A percentile compares a stretch with the other conserved stretches of the same genome.
phyloP scores from a whole-genome alignment of 2,888 invertebrate genomes.

The Campoplex nolae region DNA sequence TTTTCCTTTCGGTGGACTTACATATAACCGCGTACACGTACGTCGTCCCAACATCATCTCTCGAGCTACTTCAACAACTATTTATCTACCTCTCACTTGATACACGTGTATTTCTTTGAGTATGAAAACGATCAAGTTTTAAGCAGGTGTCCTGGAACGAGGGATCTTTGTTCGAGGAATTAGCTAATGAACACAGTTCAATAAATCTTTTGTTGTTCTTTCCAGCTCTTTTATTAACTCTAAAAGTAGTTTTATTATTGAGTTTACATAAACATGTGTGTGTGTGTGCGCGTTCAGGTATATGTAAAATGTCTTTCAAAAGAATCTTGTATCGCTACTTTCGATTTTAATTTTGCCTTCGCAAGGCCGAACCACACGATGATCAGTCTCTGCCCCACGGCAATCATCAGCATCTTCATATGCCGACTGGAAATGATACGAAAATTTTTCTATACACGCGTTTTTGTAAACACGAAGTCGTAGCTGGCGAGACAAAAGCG shows the following conservation, averaged over 20 bases:
- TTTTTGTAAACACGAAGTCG: background rate
- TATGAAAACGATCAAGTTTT: constrained; percentile 28
- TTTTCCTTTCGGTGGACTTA: constrained; percentile 20
- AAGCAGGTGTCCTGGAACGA: constrained; percentile 26
- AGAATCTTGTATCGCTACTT: constrained; percentile 14
- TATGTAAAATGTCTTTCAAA: constrained; percentile 18
- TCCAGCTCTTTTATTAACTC: background rate
- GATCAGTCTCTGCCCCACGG: constrained; percentile 16
- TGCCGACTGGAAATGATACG: background rate
- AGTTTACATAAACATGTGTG: background rate
- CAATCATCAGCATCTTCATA: constrained; percentile 20
- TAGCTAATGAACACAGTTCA: background rate
- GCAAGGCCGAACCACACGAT: constrained; percentile 19
- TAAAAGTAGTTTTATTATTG: background rate
- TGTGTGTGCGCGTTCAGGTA: background rate
- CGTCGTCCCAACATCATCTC: background rate
- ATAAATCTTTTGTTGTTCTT: background rate
- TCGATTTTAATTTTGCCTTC: constrained; percentile 35
- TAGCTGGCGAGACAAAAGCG: constrained; percentile 39
- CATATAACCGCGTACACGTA: constrained; percentile 8
- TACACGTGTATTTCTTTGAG: constrained; percentile 2
- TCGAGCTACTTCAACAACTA: constrained; percentile 25
- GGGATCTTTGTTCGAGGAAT: constrained; percentile 15
- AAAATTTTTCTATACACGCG: background rate
- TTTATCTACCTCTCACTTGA: background rate